These are phyloP conservation scores for Brachylomia viminalis DNA, from an alignment of 2,888 invertebrate species.

Conservation along the genomic window DNA sequence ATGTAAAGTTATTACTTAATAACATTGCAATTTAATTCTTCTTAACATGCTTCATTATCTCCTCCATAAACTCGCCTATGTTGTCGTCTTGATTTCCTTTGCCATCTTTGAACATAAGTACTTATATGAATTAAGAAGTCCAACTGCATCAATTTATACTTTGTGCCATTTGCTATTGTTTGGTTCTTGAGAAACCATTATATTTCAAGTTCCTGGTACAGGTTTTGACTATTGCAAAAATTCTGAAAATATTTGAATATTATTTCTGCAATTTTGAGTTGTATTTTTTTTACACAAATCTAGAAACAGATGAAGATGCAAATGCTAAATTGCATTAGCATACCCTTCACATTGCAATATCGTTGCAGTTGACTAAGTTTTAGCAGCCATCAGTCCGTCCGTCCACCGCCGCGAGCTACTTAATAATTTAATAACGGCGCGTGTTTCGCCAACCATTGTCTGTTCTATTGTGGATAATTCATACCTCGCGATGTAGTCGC, in stretches of 20 bases:
- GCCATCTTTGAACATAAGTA: too few relatives aligned
- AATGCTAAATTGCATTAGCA: conserved; percentile 37
- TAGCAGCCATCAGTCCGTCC: conserved; percentile 61
- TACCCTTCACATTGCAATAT: conserved; percentile 47
- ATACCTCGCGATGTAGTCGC: conserved; percentile 76
- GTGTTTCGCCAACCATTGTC: conserved; percentile 77
- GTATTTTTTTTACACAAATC: conserved; percentile 5
- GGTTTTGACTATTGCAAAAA: not conserved
- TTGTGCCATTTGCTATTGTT: not conserved
- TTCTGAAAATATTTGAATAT: not conserved
- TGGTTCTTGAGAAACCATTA: not conserved
- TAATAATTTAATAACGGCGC: conserved; percentile 84
- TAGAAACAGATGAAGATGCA: conserved; percentile 16
- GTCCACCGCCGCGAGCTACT: conserved; percentile 72
- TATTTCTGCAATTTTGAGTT: not conserved
- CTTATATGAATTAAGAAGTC: not conserved
- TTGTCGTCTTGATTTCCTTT: not conserved
- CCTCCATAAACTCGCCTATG: not conserved
- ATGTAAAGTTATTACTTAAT: not conserved
- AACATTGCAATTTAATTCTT: not conserved
- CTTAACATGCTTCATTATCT: not conserved
- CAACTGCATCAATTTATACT: not conserved
- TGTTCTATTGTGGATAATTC: conserved; percentile 80
- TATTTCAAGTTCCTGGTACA: not conserved
- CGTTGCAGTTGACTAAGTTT: conserved; percentile 57